These are phyloP conservation scores for Zaprionus vittiger DNA, from an alignment of 1,140 invertebrate genomes.

Conservation along the genomic window DNA sequence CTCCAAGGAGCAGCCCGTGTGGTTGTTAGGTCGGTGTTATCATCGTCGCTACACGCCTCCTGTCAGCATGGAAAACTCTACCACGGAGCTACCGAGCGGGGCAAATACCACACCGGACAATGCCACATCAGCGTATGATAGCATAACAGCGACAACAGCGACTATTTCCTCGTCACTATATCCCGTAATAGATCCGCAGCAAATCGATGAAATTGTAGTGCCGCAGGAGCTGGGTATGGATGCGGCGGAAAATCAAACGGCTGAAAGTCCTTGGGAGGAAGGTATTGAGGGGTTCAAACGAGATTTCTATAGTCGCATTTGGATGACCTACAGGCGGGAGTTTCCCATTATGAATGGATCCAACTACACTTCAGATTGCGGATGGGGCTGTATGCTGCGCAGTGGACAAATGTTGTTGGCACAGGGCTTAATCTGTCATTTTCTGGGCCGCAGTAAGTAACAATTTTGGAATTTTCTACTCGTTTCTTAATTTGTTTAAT, in stretches of 20 bases:
- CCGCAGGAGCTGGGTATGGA: constrained; percentile 85
- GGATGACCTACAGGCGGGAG: constrained; percentile 93
- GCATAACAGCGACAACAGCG: constrained; percentile 42
- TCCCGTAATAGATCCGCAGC: constrained; percentile 68
- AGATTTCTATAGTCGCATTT: constrained; percentile 90
- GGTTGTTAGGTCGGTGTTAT: constrained; percentile 92
- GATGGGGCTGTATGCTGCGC: constrained; percentile 95
- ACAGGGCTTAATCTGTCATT: constrained; percentile 91
- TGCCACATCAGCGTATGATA: constrained; percentile 69
- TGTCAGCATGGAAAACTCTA: constrained; percentile 88
- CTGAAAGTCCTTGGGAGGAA: constrained; percentile 86
- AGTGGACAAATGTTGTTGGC: constrained; percentile 95
- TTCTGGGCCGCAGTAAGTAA: constrained; percentile 89
- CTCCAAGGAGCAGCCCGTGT: constrained; percentile 94
- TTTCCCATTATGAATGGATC: constrained; percentile 91
- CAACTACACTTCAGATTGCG: constrained; percentile 92
- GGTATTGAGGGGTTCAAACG: constrained; percentile 91
- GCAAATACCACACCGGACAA: constrained; percentile 58
- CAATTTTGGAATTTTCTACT: neutral
- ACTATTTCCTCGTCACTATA: constrained; percentile 49
- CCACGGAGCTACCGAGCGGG: constrained; percentile 86
- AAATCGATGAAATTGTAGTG: constrained; percentile 77
- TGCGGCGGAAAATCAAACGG: constrained; percentile 85
- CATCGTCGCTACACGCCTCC: constrained; percentile 89
- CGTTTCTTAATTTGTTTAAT: neutral